Evolutionary conservation across 1,140 invertebrate species (phyloP).

Genomic region (Teleogryllus occipitalis): DNA sequence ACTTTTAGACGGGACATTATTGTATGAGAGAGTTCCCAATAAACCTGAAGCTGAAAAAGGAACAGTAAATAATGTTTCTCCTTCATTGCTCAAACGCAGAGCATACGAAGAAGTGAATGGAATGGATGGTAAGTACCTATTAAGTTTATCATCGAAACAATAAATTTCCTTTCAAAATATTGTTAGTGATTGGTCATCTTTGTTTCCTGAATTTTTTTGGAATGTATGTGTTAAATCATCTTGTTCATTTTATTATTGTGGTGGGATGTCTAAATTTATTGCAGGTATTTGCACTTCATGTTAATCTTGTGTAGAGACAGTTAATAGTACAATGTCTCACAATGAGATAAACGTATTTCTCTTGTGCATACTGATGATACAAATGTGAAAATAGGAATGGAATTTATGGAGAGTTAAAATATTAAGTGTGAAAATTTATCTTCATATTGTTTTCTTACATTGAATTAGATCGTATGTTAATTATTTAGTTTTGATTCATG

Average conservation of each 20-base stretch:
- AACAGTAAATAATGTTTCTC: slow-evolving; percentile 42
- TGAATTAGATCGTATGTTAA: too few species aligned
- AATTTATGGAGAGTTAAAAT: too few species aligned
- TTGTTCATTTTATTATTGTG: too few species aligned
- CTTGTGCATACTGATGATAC: not conserved
- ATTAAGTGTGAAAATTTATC: too few species aligned
- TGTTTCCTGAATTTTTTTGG: not conserved
- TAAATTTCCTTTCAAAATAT: not conserved
- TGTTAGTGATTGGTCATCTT: not conserved
- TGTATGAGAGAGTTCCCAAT: slow-evolving; percentile 75
- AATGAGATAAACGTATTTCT: not conserved
- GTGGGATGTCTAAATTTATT: too few species aligned
- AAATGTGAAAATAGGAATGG: not conserved
- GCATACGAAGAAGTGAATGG: slow-evolving; percentile 83
- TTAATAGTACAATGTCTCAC: not conserved
- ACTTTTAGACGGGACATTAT: slow-evolving; percentile 66
- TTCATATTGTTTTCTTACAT: too few species aligned
- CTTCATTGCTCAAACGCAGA: slow-evolving; percentile 57
- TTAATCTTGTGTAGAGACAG: not conserved
- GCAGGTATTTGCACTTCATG: too few species aligned
- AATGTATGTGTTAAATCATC: too few species aligned
- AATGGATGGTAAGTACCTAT: slow-evolving; percentile 61
- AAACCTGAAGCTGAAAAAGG: slow-evolving; percentile 64
- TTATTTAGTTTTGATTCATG: too few species aligned
- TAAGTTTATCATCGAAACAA: not conserved